Base-by-base conservation (phyloP, 2,113 vertebrate genomes). In the Oncorhynchus keta region DNA sequence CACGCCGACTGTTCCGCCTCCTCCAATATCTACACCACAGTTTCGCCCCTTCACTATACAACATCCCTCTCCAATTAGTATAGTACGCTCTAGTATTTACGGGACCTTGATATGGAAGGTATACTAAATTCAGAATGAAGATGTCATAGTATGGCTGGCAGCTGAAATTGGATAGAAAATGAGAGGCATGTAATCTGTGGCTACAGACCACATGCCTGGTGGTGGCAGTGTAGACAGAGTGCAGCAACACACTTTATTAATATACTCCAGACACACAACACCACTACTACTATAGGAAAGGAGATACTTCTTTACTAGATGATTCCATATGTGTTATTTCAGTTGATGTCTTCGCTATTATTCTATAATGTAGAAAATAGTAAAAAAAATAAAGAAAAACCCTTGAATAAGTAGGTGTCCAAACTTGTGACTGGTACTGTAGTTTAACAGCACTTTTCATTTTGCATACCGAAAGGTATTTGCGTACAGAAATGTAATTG, bases 151-250 rank as follows among this genome's bases (percentile, higher is more conserved):
- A 28, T 45, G 68, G 5, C 30, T 45, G 32, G 68, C 30, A 69
- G 35, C 68, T 45, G 68, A 45, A 69, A 69, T 39, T 39, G 32
- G 68, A 69, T 12, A 22, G 13, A 62, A 73, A 61, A 22, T 45
- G 32, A 74, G 18, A 74, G 49, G 72, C 55, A 48, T 74, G 55
- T 74, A 49, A 74, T 62, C 16, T 73, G 51, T 61, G 30, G 71
- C 55, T 57, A 61, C 51, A 30, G 26, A 64, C 32, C 72, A 66
- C 61, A 65, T n/a, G 61, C 73, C 61, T 65, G 13, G 62, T 14
- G 62, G 30, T 65, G 18, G 22, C 45, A 51, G 9, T 20, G 45
- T 20, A 49, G 73, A 57, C 22, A 20, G 7, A n/a, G 55, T 39
- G 49, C 24, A 68, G 65, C 11, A 32, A 35, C 57, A 14, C 74